Evolutionary conservation across 2,888 invertebrate genomes (phyloP), one percentile per base, ranked within the genome.

Genomic region (Polydrusus pterygomalis): DNA sequence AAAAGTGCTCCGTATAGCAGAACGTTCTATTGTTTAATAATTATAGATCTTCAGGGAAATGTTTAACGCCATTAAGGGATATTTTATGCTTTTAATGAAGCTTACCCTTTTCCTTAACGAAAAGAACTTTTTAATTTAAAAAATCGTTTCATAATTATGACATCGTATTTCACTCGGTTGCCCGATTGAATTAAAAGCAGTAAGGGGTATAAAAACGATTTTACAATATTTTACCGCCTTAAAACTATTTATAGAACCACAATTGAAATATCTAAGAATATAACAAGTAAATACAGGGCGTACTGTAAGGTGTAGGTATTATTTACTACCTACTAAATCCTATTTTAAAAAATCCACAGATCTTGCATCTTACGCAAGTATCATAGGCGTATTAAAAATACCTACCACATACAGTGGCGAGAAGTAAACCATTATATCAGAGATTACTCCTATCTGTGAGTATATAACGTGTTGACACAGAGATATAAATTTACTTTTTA

Each of bases 81-180:
- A 47, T 34, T 67, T 72, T 45, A 65, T 56, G 65, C 58, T 65
- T 73, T 73, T 67, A 73, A 67, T 65, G 43, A 45, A 43, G 45
- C 34, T 45, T 51, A 67, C 18, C 43, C 30, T 25, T 18, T 65
- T 34, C 34, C 43, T 67, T 25, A 30, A 58, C 49, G 20, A 60
- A 67, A 72, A 38, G 67, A 68, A 73, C 58, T 62, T 49, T 15
- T 40, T 62, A 68, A 73, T 68, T 67, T 67, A 73, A 73, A 72
- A 58, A 62, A 62, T 73, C 38, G 20, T 60, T 64, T 73, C 60
- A 73, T 49, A 67, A 49, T 58, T 65, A 67, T 67, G 60, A 73
- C 15, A 62, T 73, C 20, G 34, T 60, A 56, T 56, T 56, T 56
- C 56, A 15, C 30, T 56, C 15, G 8, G 34, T 13, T 30, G n/a